A percentile compares a stretch with the other conserved stretches of the same genome.
Evolutionary conservation across 2,888 invertebrate genomes (phyloP).

Genomic region (Colostygia pectinataria): DNA sequence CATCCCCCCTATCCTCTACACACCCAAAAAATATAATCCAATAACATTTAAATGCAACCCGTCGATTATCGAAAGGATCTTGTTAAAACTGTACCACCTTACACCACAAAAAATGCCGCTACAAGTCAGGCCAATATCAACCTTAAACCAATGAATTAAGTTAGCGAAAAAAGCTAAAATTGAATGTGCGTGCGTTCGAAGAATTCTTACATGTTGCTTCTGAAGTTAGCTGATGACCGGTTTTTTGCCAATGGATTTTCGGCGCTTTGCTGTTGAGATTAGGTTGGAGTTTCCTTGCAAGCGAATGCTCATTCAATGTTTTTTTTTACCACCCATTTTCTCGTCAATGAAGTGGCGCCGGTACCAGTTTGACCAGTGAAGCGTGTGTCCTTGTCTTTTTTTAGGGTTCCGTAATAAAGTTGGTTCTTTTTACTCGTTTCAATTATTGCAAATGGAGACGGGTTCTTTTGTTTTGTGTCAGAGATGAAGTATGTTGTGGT

Average conservation of each 20-base stretch:
- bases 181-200: slow-evolving; percentile 44
- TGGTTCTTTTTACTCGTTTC: slow-evolving; percentile 26
- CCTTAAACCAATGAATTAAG: slow-evolving; percentile 33
- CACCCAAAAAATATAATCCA: slow-evolving; percentile 23
- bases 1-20: neutral
- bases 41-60: slow-evolving; percentile 36
- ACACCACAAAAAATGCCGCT: slow-evolving; percentile 29
- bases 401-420: slow-evolving; percentile 33
- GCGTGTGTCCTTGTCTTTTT: slow-evolving; percentile 37
- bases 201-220: slow-evolving; percentile 51
- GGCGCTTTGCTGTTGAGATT: fast-evolving
- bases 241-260: slow-evolving; percentile 5
- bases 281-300: slow-evolving; percentile 24
- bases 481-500: slow-evolving; percentile 7
- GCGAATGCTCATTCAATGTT: slow-evolving; percentile 39
- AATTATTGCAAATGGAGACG: slow-evolving; percentile 22
- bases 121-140: slow-evolving; percentile 31
- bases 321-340: slow-evolving; percentile 54
- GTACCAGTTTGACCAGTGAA: slow-evolving; percentile 50
- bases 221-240: slow-evolving; percentile 24
- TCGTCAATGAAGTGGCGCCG: slow-evolving; percentile 65
- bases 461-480: slow-evolving; percentile 18
- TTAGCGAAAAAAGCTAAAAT: slow-evolving; percentile 44
- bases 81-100: slow-evolving; percentile 51
- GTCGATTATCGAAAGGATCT: slow-evolving; percentile 38